Conservation (phyloP, 1,140 invertebrate species). For the Pinna nobilis region DNA sequence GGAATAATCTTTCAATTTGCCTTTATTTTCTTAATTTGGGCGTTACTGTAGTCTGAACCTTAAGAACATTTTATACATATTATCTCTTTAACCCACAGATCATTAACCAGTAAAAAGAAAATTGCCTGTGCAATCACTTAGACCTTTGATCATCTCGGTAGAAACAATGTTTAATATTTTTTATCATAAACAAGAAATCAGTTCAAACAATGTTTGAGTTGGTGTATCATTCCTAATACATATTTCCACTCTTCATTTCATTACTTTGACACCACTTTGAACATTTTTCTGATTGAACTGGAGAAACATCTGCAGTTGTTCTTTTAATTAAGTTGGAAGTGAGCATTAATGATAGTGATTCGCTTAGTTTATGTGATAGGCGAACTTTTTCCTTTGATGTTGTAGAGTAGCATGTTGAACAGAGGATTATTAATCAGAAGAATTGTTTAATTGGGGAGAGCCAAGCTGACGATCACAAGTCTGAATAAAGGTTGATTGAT, state of each 20-base stretch:
- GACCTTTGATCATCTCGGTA: too few species aligned
- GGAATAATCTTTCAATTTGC: too few species aligned
- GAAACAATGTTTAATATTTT: neutral
- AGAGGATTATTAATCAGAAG: neutral
- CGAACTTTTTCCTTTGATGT: conserved; percentile 13
- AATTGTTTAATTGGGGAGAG: conserved; percentile 21
- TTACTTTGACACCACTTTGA: neutral
- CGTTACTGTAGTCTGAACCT: too few species aligned
- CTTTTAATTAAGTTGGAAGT: conserved; percentile 26
- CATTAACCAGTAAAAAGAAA: too few species aligned
- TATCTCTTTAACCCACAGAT: too few species aligned
- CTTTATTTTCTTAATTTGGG: too few species aligned
- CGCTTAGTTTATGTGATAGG: conserved; percentile 5
- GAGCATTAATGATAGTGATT: conserved; percentile 13
- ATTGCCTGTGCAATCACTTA: too few species aligned
- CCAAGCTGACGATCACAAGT: neutral
- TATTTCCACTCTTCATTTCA: neutral
- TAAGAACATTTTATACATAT: too few species aligned
- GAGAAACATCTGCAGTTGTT: conserved; percentile 17
- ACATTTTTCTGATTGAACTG: neutral
- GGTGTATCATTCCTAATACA: neutral
- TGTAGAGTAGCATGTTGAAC: neutral
- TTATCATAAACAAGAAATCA: neutral
- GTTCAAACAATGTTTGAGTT: neutral
- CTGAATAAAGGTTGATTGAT: too few species aligned